Conservation (phyloP, 2,113 vertebrate genomes). For the Theropithecus gelada region DNA sequence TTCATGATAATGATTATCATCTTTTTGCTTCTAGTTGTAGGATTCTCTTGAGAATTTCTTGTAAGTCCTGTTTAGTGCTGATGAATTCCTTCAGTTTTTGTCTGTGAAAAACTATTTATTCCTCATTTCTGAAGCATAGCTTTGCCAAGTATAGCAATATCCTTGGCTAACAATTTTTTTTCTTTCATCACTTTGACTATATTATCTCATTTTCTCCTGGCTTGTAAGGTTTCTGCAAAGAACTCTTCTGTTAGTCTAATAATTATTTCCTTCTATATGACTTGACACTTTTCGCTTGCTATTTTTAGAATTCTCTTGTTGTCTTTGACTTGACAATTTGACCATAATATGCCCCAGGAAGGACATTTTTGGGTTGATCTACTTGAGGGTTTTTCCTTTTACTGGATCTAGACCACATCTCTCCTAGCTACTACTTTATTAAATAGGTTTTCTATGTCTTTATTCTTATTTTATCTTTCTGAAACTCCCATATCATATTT, state of each 20-base stretch:
- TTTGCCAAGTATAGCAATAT: neutral
- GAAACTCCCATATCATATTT: neutral
- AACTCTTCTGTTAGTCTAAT: neutral
- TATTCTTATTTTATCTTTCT: neutral
- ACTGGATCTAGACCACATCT: neutral
- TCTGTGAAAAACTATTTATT: neutral
- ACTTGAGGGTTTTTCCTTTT: neutral
- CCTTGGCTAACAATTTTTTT: neutral
- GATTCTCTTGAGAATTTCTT: neutral
- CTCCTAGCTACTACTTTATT: neutral
- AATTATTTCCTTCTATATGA: neutral
- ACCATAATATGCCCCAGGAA: neutral
- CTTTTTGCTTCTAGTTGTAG: neutral
- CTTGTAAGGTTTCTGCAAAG: neutral
- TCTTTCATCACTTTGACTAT: neutral
- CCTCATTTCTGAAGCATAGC: neutral
- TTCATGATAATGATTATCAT: neutral
- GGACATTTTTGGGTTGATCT: neutral
- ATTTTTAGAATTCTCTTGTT: neutral
- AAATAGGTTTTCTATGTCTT: neutral
- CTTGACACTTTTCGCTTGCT: neutral
- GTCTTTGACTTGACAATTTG: neutral
- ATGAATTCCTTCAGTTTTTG: neutral
- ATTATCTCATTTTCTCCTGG: neutral
- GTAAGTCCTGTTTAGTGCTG: neutral